phyloP scores from a whole-genome alignment of 2,797 vertebrate genomes.

The Antrozous pallidus region DNA sequence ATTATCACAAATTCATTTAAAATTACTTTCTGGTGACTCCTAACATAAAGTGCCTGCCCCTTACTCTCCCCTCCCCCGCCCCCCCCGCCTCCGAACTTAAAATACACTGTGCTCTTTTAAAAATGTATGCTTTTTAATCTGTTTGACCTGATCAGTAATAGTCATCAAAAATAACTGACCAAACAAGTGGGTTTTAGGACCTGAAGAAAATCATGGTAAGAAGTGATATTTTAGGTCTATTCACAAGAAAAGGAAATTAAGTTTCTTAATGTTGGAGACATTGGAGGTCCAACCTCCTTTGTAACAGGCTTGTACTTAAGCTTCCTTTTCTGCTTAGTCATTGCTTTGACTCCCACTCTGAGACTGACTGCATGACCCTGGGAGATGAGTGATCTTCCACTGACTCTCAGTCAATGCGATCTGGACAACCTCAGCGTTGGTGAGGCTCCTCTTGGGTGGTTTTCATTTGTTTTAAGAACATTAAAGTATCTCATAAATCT shows the following conservation, averaged over 20 bases:
- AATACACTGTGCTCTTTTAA: background rate
- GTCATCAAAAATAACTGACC: background rate
- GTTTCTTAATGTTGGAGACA: background rate
- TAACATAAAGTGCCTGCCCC: background rate
- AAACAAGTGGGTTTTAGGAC: slow-evolving; percentile 9
- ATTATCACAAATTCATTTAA: slow-evolving; percentile 16
- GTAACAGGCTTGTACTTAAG: background rate
- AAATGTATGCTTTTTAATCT: background rate
- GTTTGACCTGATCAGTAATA: background rate
- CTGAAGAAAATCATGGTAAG: background rate
- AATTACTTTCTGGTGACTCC: slow-evolving; percentile 22
- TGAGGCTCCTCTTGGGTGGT: slow-evolving; percentile 60
- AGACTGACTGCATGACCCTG: slow-evolving; percentile 45
- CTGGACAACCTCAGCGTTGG: slow-evolving; percentile 71
- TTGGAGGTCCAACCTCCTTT: background rate
- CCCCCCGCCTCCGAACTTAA: background rate
- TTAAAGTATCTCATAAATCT: slow-evolving; percentile 76
- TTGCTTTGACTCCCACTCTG: slow-evolving; percentile 49
- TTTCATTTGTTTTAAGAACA: slow-evolving; percentile 75
- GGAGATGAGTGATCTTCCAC: slow-evolving; percentile 59
- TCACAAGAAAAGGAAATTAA: slow-evolving; percentile 42
- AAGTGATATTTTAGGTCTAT: slow-evolving; percentile 31
- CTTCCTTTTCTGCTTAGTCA: slow-evolving; percentile 68
- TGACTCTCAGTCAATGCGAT: slow-evolving; percentile 64
- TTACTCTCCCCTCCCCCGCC: too few relatives aligned